These are phyloP conservation scores for Cottus gobio DNA, from an alignment of 2,113 vertebrate genomes.

Conservation along the genomic window DNA sequence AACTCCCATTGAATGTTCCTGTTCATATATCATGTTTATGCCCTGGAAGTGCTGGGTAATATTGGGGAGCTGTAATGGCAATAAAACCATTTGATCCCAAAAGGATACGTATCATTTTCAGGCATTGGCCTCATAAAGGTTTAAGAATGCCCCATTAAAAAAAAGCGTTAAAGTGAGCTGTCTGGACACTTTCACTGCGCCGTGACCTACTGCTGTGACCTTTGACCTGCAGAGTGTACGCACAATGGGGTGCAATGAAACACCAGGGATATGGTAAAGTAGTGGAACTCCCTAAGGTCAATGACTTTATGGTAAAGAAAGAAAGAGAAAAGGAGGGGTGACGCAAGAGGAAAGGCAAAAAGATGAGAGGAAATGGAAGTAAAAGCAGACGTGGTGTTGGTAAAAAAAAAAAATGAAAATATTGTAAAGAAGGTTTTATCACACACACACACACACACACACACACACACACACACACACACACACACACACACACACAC, in stretches of 20 bases:
- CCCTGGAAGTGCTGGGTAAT: conserved; percentile 49
- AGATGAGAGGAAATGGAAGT: conserved; percentile 47
- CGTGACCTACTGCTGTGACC: conserved; percentile 64
- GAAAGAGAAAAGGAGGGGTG: conserved; percentile 8
- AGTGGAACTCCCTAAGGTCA: conserved; percentile 68
- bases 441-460: conserved; percentile 18
- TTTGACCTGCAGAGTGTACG: conserved; percentile 67
- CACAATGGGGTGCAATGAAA: conserved; percentile 76
- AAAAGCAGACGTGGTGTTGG: conserved; percentile 4
- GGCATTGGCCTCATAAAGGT: conserved; percentile 52
- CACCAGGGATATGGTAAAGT: conserved; percentile 67
- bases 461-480: conserved; percentile 20
- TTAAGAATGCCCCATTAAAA: conserved; percentile 45
- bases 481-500: conserved; percentile 26
- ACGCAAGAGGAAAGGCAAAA: conserved; percentile 3
- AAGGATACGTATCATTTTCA: conserved; percentile 70
- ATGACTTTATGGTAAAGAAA: conserved; percentile 56
- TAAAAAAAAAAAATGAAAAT: neutral
- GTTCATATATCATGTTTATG: conserved; percentile 59
- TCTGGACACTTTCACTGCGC: conserved; percentile 70
- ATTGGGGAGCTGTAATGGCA: conserved; percentile 34
- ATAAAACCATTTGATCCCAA: conserved; percentile 65
- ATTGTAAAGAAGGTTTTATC: conserved; percentile 13
- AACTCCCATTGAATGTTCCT: conserved; percentile 29
- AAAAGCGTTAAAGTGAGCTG: conserved; percentile 71